Conservation (phyloP, 2,888 invertebrate species). For the Marasmarcha lunaedactyla region DNA sequence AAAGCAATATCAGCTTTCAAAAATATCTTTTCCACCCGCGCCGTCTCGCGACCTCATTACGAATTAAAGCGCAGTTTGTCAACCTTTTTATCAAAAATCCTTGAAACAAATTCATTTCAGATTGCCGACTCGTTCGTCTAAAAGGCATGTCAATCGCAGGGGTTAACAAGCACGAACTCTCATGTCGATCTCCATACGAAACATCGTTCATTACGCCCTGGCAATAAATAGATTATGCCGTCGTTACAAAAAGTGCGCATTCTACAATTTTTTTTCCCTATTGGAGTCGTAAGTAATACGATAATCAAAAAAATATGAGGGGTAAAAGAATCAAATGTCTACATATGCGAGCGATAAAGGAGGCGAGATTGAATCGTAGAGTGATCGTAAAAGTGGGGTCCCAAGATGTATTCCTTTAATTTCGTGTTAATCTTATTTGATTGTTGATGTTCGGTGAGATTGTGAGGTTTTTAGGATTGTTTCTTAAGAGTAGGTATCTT, state of each 20-base stretch:
- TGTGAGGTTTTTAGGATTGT: slow-evolving; percentile 7
- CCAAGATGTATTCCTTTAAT: slow-evolving; percentile 5
- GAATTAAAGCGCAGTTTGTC: too few species aligned
- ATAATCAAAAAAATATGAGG: slow-evolving; percentile 67
- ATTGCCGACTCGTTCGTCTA: slow-evolving; percentile 39
- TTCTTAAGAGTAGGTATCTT: too few species aligned
- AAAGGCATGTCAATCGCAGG: slow-evolving; percentile 34
- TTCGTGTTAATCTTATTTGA: too few species aligned
- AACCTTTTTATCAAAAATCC: too few species aligned
- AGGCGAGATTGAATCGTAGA: slow-evolving; percentile 25
- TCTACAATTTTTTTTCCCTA: slow-evolving; percentile 9
- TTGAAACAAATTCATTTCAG: slow-evolving; percentile 31
- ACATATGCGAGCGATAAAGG: slow-evolving; percentile 60
- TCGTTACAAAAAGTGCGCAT: slow-evolving; percentile 54
- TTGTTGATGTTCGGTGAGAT: too few species aligned
- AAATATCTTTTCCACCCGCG: too few species aligned
- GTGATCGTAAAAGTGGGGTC: slow-evolving; percentile 34
- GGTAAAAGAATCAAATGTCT: slow-evolving; percentile 48
- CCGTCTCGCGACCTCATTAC: too few species aligned
- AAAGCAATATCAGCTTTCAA: too few species aligned
- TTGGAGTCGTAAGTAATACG: slow-evolving; percentile 32
- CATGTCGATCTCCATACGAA: slow-evolving; percentile 48
- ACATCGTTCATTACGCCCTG: slow-evolving; percentile 59
- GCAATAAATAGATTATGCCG: slow-evolving; percentile 61
- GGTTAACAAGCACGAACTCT: slow-evolving; percentile 46